Base-by-base conservation (phyloP, 2,113 vertebrate species). In the Actenoides lindsayi region DNA sequence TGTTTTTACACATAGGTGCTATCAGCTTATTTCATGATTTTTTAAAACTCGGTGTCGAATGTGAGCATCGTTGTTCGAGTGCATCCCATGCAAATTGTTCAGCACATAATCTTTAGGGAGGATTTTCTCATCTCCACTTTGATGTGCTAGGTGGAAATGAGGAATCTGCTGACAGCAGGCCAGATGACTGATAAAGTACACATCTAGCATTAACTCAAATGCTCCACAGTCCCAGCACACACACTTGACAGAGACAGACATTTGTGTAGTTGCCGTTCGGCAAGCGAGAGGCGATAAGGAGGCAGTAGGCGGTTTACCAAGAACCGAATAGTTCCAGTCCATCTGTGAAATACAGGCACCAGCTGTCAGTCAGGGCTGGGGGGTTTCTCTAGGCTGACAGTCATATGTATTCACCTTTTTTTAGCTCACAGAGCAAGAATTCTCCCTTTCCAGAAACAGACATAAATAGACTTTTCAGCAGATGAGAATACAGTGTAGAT, bases 391-490 rank as follows among this genome's bases (percentile, higher is more conserved):
- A 68, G 23, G 5, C 71, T 27, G 39, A 37, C 39, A 21, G 70
- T 63, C 84, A 77, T 51, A 30, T 70, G 68, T 48, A 68, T 37
- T 75, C 87, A 24, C 74, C 57, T 88, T 7, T 28, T 41, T 71
- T 86, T 73, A 80, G 81, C 76, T 71, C 60, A 54, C 77, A 77
- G 92, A 89, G 60, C 81, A 74, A 95, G 75, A 90, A 23, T 89
- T 54, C 88, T 89, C 31, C 89, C 76, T 59, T 20, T 91, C 96
- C 94, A 93, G 68, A 90, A 97, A 51, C 48, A 10, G 24, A 80
- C 69, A 96, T 67, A 93, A 97, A 91, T 62, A 95, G 92, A 27
- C 67, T 71, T 90, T 11, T 71, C 90, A 91, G 74, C 35, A 83
- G 56, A 10, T 0, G 2, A 19, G 46, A 46, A n/a, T 7, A 27